These are phyloP conservation scores for Pyrocephalus nanus DNA, from an alignment of 2,797 vertebrate species.

Conservation along the genomic window DNA sequence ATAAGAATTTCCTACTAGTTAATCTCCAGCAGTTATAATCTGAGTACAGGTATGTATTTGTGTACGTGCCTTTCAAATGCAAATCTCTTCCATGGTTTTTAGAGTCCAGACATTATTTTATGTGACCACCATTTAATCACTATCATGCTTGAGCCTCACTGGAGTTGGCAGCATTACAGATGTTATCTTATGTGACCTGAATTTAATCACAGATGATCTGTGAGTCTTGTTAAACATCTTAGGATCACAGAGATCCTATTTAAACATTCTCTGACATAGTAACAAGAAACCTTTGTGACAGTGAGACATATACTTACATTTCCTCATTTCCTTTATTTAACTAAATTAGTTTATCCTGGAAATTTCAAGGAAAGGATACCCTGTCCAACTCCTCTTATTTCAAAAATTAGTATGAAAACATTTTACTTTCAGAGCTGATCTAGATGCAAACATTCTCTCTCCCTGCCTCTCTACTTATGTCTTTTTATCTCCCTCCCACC, in stretches of 20 bases:
- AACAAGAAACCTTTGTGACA: neutral
- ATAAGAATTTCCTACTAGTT: neutral
- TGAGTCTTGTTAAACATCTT: neutral
- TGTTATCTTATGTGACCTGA: constrained; percentile 27
- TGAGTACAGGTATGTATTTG: neutral
- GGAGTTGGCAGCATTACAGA: neutral
- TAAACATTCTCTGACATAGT: neutral
- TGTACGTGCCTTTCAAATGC: neutral
- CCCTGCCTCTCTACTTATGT: neutral
- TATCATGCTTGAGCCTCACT: neutral
- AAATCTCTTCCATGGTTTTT: neutral
- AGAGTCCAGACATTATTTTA: constrained; percentile 1
- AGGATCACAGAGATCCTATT: constrained; percentile 5
- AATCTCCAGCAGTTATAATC: neutral
- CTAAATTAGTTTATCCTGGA: neutral
- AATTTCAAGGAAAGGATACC: neutral
- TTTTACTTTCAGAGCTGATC: neutral
- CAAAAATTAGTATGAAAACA: neutral
- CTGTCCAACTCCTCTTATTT: neutral
- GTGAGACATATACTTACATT: neutral
- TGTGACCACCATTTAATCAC: constrained; percentile 24
- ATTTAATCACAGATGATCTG: constrained; percentile 11
- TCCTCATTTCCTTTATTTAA: neutral
- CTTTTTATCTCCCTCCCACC: neutral
- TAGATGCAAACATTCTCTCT: neutral